Evolutionary conservation across 2,113 vertebrate species (phyloP), one percentile per base, ranked within the genome.

Genomic region (Pampusana beccarii): DNA sequence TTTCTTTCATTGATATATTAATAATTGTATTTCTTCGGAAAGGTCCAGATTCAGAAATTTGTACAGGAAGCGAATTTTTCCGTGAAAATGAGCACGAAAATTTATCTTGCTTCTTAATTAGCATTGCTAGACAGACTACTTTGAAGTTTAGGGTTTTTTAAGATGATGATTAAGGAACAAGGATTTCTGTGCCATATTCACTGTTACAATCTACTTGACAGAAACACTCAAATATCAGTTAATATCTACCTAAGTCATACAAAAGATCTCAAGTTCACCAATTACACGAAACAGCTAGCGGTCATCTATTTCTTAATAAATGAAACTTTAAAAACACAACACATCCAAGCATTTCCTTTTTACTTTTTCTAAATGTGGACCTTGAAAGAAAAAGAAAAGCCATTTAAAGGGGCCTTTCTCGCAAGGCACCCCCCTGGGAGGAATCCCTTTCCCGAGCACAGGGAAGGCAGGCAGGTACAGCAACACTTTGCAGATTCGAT

Each of bases 1-100:
- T 88, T 90, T 73, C 83, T 90, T 86, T 51, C 38, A 17, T 16
- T 54, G 40, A 70, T 25, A 48, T 44, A 84, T 61, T 81, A 87
- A 54, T 69, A 56, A 86, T 2, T 38, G 7, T 29, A 33, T 51
- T 96, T 85, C 34, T 90, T 86, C 70, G 9, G 28, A 89, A 88
- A 70, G n/a, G 29, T 88, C 56, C 34, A 69, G 60, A 83, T 88
- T 77, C 51, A 70, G 46, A 66, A 72, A 73, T 80, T 26, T 54
- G 25, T 69, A 57, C 12, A 88, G 71, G 58, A 94, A 80, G 80
- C 4, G 0, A 61, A 51, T 3, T 12, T 65, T 83, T 62, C 40
- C 8, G 61, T 25, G 16, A 57, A 89, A 60, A 44, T 17, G 15
- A 78, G 64, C 36, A 67, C 51, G n/a, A 33, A 81, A 56, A 67